phyloP scores from a whole-genome alignment of 1,140 invertebrate species.

The Pomacea maculata region DNA sequence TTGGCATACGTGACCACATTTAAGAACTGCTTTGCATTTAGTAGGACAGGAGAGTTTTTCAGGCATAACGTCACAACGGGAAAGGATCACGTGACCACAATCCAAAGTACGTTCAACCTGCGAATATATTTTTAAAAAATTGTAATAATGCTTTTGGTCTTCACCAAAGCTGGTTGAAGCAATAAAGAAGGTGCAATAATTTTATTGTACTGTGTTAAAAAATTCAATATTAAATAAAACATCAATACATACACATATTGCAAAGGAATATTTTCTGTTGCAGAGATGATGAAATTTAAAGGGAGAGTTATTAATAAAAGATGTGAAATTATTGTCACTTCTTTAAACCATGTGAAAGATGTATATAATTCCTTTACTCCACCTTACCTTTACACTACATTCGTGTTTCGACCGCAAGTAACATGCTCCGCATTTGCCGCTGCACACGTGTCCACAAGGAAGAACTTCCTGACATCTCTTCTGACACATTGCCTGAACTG shows the following conservation, averaged over 20 bases:
- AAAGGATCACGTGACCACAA: constrained; percentile 58
- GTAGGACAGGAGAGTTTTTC: constrained; percentile 26
- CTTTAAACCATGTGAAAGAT: no score
- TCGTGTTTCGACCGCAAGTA: constrained; percentile 70
- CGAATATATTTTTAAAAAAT: constrained; percentile 69
- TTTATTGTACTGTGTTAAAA: no score
- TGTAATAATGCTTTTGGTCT: no score
- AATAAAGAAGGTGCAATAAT: no score
- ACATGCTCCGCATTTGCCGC: constrained; percentile 69
- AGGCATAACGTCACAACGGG: constrained; percentile 42
- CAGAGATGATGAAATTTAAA: no score
- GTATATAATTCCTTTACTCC: neutral
- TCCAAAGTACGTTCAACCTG: constrained; percentile 33
- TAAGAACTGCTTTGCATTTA: constrained; percentile 28
- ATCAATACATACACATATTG: no score
- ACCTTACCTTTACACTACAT: constrained; percentile 32
- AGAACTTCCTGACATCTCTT: constrained; percentile 42
- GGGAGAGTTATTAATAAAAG: no score
- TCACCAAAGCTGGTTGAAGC: no score
- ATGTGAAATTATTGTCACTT: no score
- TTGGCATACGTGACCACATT: constrained; percentile 48
- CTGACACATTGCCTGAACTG: constrained; percentile 62
- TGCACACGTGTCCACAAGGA: constrained; percentile 63
- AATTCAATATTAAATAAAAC: no score
- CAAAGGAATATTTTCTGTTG: no score